Evolutionary conservation across 2,888 invertebrate genomes (phyloP).

Genomic region (Cryptocephalus moraei): DNA sequence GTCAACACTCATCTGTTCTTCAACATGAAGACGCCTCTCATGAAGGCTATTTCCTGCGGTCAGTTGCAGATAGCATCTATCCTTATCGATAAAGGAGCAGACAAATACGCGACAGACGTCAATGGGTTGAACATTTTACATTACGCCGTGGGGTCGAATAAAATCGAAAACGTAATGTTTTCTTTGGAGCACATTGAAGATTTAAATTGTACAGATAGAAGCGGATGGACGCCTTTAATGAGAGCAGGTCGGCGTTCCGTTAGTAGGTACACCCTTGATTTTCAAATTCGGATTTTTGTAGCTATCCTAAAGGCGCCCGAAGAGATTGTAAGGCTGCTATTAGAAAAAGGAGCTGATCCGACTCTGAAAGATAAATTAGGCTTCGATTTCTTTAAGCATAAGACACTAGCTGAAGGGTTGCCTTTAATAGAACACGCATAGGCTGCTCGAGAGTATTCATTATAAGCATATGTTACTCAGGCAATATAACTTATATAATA

Average conservation of each 20-base stretch:
- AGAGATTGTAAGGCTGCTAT: slow-evolving; percentile 37
- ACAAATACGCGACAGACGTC: slow-evolving; percentile 34
- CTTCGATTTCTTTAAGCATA: slow-evolving; percentile 25
- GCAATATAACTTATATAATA: no score
- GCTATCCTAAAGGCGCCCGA: slow-evolving; percentile 40
- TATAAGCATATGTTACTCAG: no score
- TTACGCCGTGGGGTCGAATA: slow-evolving; percentile 45
- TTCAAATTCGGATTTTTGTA: slow-evolving; percentile 20
- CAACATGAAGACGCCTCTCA: slow-evolving; percentile 41
- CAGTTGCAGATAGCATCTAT: slow-evolving; percentile 29
- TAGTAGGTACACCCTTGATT: not conserved
- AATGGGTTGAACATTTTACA: slow-evolving; percentile 44
- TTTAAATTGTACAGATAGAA: slow-evolving; percentile 35
- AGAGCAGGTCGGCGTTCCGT: slow-evolving; percentile 35
- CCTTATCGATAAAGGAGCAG: slow-evolving; percentile 40
- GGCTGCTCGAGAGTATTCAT: no score
- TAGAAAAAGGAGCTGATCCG: slow-evolving; percentile 38
- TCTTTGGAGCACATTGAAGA: slow-evolving; percentile 36
- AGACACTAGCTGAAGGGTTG: no score
- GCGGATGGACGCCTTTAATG: slow-evolving; percentile 47
- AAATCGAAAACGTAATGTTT: slow-evolving; percentile 28
- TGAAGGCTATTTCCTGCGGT: slow-evolving; percentile 39
- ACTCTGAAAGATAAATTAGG: slow-evolving; percentile 25
- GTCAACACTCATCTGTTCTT: slow-evolving; percentile 35
- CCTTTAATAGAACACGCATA: no score